Evolutionary conservation across 2,888 invertebrate species (phyloP).

Genomic region (Noctua janthina): DNA sequence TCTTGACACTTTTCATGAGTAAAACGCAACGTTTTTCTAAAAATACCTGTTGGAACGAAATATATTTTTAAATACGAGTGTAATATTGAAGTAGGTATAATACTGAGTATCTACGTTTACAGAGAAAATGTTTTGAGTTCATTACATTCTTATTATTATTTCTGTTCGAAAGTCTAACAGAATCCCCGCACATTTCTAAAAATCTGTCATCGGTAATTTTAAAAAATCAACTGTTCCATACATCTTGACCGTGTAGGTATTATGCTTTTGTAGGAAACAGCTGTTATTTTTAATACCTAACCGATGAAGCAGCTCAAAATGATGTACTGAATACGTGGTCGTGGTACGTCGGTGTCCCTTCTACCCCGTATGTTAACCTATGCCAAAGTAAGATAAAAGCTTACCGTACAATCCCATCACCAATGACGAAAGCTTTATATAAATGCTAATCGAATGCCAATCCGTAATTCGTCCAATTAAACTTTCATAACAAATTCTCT

Average conservation of each 20-base stretch:
- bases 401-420: background rate
- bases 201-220: too few species aligned
- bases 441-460: constrained; percentile 14
- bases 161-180: too few species aligned
- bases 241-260: too few species aligned
- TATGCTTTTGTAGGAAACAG: too few species aligned
- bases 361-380: too few species aligned
- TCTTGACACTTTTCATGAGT: constrained; percentile 6
- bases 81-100: background rate
- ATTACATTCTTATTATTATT: background rate
- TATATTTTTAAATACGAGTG: constrained; percentile 1
- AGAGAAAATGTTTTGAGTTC: background rate
- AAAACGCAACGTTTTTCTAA: background rate
- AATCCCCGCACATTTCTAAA: too few species aligned
- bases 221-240: too few species aligned
- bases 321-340: too few species aligned
- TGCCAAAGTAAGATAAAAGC: background rate
- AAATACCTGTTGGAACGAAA: constrained; percentile 11
- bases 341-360: too few species aligned
- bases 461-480: constrained; percentile 38
- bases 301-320: too few species aligned
- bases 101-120: background rate
- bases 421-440: background rate
- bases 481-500: constrained; percentile 52
- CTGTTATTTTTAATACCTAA: too few species aligned